Evolutionary conservation across 2,113 vertebrate genomes (phyloP).

Genomic region (Meles meles): DNA sequence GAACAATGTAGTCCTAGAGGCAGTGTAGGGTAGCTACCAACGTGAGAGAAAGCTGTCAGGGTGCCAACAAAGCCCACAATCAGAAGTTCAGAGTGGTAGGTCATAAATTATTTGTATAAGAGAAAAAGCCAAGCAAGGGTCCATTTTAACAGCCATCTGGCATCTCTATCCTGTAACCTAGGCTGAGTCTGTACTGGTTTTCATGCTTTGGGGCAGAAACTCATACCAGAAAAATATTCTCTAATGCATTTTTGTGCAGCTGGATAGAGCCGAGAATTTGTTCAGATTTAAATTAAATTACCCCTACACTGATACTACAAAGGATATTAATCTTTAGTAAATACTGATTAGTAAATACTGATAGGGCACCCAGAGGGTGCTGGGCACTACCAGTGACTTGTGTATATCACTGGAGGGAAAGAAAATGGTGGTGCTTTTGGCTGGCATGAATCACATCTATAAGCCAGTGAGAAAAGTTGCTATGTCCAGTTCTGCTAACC

Average conservation of each 20-base stretch:
- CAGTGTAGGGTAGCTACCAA: neutral
- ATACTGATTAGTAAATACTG: conserved; percentile 8
- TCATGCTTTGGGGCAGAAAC: conserved; percentile 51
- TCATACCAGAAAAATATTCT: conserved; percentile 31
- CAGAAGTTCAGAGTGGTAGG: conserved; percentile 47
- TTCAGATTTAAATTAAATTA: conserved; percentile 42
- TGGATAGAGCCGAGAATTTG: conserved; percentile 25
- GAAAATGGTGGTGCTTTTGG: neutral
- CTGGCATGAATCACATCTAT: neutral
- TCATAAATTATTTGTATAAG: conserved; percentile 58
- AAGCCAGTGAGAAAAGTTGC: neutral
- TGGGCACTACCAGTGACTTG: neutral
- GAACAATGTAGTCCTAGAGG: neutral
- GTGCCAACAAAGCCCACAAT: neutral
- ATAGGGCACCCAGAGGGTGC: neutral
- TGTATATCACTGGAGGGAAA: neutral
- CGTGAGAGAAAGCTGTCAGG: conserved; percentile 3
- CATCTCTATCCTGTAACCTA: conserved; percentile 14
- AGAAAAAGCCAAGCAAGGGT: conserved; percentile 36
- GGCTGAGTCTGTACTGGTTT: conserved; percentile 34
- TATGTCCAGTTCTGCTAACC: neutral
- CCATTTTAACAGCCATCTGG: neutral
- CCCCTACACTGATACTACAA: neutral
- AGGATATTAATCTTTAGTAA: conserved; percentile 30
- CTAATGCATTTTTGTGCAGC: conserved; percentile 28